These are phyloP conservation scores for Coremacera marginata DNA, from an alignment of 2,888 invertebrate species.

Conservation along the genomic window DNA sequence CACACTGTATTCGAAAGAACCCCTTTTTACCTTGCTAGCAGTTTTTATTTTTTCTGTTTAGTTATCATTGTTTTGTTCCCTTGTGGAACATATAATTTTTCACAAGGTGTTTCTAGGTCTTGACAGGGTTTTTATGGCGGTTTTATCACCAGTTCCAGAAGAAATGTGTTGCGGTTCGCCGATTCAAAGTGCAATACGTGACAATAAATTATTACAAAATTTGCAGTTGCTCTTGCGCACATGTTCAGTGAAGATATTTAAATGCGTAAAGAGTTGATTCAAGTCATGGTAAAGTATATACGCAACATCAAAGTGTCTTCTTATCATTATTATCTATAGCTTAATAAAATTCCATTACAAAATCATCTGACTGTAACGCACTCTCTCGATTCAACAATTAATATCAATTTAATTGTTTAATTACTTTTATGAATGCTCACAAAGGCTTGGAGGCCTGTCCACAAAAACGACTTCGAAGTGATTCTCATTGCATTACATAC, in stretches of 20 bases:
- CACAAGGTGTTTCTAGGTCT: constrained; percentile 9
- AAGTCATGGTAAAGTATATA: no score
- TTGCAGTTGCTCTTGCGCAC: constrained; percentile 1
- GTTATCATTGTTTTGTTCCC: background rate
- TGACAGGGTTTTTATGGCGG: constrained; percentile 10
- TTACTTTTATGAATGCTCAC: background rate
- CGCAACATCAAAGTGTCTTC: no score
- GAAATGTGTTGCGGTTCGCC: constrained; percentile 62
- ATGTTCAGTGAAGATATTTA: background rate
- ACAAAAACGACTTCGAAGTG: background rate
- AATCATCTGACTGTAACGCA: no score
- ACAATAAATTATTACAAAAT: constrained; percentile 59
- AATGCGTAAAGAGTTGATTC: no score
- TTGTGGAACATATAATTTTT: background rate
- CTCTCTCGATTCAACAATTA: background rate
- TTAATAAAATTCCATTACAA: background rate
- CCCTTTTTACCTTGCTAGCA: background rate
- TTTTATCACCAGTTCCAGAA: constrained; percentile 1
- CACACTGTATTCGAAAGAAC: background rate
- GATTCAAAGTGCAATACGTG: constrained; percentile 61
- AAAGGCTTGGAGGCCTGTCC: background rate
- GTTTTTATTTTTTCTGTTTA: background rate
- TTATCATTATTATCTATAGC: no score
- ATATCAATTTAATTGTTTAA: constrained; percentile 51
- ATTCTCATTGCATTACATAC: background rate